Conservation (phyloP, 2,888 invertebrate genomes). For the Psococerastis gibbosa region DNA sequence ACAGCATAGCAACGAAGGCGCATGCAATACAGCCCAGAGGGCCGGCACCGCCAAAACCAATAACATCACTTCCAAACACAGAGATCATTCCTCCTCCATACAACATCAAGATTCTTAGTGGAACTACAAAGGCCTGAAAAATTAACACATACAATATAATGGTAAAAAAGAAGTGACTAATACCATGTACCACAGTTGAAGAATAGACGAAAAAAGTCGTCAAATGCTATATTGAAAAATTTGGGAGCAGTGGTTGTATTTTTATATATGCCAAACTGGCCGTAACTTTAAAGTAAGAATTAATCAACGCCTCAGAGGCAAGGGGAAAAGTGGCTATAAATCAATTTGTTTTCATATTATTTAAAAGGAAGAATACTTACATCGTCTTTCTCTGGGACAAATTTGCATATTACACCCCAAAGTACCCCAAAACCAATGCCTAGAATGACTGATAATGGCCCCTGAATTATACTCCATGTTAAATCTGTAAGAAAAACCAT, state of each 20-base stretch:
- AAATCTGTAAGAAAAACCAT: constrained; percentile 21
- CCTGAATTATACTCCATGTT: constrained; percentile 29
- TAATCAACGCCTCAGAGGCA: no score
- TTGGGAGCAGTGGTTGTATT: background rate
- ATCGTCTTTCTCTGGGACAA: constrained; percentile 64
- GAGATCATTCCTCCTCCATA: constrained; percentile 65
- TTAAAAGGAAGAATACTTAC: no score
- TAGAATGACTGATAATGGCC: constrained; percentile 58
- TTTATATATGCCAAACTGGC: background rate
- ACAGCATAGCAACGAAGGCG: constrained; percentile 60
- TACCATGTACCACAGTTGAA: constrained; percentile 1
- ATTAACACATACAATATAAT: no score
- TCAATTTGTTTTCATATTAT: no score
- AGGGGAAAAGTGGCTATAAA: no score
- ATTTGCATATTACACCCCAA: constrained; percentile 64
- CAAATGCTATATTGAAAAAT: background rate
- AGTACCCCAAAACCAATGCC: constrained; percentile 65
- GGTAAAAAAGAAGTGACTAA: background rate
- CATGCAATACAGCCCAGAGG: constrained; percentile 69
- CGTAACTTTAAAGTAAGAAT: no score
- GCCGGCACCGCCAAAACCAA: constrained; percentile 55
- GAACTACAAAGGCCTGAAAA: constrained; percentile 50
- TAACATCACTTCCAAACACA: constrained; percentile 68
- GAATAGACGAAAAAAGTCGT: background rate
- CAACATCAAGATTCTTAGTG: constrained; percentile 57